Percentiles rank a stretch among this genome's conserved stretches.
phyloP scores from a whole-genome alignment of 2,797 vertebrate species.

The Todus mexicanus region DNA sequence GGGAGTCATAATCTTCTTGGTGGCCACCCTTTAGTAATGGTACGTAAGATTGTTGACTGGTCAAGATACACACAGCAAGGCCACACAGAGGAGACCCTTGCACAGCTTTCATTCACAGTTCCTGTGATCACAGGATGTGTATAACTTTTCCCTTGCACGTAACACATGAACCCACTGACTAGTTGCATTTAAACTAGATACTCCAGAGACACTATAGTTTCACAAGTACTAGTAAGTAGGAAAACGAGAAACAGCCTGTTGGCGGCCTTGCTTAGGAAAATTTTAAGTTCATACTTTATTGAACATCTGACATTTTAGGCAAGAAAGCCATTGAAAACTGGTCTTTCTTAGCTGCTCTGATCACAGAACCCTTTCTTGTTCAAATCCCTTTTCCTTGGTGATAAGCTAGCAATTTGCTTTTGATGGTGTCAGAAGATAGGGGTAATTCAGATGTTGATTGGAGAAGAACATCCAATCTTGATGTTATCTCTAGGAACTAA shows the following conservation, averaged over 20 bases:
- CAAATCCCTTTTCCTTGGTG: not conserved
- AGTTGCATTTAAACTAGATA: not conserved
- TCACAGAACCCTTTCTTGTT: not conserved
- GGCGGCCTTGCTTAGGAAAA: not conserved
- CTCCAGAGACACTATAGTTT: not conserved
- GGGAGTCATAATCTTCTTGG: too few relatives aligned
- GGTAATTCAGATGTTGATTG: not conserved
- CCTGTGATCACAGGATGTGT: not conserved
- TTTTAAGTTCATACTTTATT: not conserved
- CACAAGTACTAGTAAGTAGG: not conserved
- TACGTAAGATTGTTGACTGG: not conserved
- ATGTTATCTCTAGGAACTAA: not conserved
- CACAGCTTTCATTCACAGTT: not conserved
- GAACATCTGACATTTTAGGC: not conserved
- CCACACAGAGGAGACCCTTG: not conserved
- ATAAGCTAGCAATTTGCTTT: conserved; percentile 7
- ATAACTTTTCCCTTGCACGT: not conserved
- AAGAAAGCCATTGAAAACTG: not conserved
- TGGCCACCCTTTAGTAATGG: too few relatives aligned
- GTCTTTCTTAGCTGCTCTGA: not conserved
- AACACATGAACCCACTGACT: not conserved
- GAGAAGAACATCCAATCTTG: not conserved
- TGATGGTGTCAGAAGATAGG: not conserved
- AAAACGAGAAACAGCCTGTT: not conserved
- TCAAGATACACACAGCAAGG: not conserved